These are phyloP conservation scores for Bostrychus sinensis DNA, from an alignment of 2,113 vertebrate genomes.

Conservation along the genomic window DNA sequence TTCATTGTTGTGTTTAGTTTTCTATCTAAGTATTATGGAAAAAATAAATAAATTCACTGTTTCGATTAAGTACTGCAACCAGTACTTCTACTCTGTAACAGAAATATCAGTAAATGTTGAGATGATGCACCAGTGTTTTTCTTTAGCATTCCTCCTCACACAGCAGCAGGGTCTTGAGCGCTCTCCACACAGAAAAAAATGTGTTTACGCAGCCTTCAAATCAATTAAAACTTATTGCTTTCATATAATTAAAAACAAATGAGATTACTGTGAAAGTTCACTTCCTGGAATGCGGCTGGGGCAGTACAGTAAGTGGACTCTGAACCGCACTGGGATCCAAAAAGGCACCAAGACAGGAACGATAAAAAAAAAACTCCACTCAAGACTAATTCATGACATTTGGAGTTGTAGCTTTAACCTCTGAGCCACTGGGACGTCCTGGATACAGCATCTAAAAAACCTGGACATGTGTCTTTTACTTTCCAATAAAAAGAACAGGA, in stretches of 20 bases:
- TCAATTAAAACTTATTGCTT: conserved; percentile 48
- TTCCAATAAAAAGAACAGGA: conserved; percentile 5
- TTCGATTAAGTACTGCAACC: no score
- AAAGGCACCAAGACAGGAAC: not conserved
- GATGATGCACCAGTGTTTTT: not conserved
- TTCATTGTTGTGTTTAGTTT: no score
- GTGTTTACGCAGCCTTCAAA: conserved; percentile 47
- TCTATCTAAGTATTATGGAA: no score
- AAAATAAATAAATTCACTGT: no score
- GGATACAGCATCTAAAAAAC: not conserved
- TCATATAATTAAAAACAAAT: conserved; percentile 61
- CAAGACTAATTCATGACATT: not conserved
- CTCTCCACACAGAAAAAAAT: conserved; percentile 19
- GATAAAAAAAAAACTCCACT: not conserved
- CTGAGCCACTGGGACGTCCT: not conserved
- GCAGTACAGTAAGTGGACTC: conserved; percentile 2
- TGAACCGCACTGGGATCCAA: not conserved
- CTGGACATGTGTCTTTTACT: conserved; percentile 1
- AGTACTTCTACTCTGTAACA: not conserved
- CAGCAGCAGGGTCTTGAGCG: conserved; percentile 13
- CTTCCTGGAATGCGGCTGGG: conserved; percentile 45
- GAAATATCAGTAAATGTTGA: not conserved
- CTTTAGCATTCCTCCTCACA: conserved; percentile 7
- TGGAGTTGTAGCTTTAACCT: not conserved
- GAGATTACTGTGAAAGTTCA: conserved; percentile 29